Evolutionary conservation across 2,888 invertebrate genomes (phyloP).

Genomic region (Cremastinae sp.): DNA sequence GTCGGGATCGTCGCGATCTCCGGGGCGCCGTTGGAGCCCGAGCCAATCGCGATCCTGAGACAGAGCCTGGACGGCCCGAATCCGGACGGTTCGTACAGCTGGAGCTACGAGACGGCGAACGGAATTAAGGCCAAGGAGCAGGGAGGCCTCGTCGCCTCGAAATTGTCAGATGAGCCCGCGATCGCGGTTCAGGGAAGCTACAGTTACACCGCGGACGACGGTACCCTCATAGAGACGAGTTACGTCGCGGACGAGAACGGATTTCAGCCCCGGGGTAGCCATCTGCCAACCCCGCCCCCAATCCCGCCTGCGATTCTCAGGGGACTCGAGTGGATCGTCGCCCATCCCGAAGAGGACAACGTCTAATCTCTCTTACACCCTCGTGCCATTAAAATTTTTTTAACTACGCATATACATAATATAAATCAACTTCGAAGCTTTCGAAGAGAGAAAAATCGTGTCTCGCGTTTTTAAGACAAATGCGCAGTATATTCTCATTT

Average conservation of each 20-base stretch:
- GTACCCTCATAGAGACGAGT: slow-evolving; percentile 69
- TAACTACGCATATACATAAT: no score
- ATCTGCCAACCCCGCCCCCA: slow-evolving; percentile 74
- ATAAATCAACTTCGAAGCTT: no score
- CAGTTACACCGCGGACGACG: slow-evolving; percentile 75
- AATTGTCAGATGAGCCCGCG: slow-evolving; percentile 46
- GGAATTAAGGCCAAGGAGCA: slow-evolving; percentile 60
- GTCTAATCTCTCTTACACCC: slow-evolving; percentile 27
- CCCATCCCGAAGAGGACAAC: slow-evolving; percentile 67
- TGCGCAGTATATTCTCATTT: background rate
- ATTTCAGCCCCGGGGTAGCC: slow-evolving; percentile 73
- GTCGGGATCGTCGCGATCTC: slow-evolving; percentile 42
- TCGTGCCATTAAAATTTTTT: slow-evolving; percentile 10
- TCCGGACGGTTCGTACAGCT: slow-evolving; percentile 76
- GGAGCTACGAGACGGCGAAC: slow-evolving; percentile 80
- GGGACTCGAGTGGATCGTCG: slow-evolving; percentile 73
- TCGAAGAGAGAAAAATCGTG: no score
- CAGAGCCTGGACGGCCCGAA: slow-evolving; percentile 75
- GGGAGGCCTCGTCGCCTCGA: slow-evolving; percentile 43
- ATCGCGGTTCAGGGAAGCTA: slow-evolving; percentile 71
- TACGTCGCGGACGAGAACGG: slow-evolving; percentile 76
- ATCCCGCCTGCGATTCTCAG: slow-evolving; percentile 73
- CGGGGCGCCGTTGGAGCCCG: slow-evolving; percentile 65
- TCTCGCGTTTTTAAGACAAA: background rate
- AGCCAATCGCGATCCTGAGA: slow-evolving; percentile 71